A percentile compares a stretch with the other conserved stretches of the same genome.
Evolutionary conservation across 2,113 vertebrate genomes (phyloP).

Genomic region (Benitochromis conjunctus): DNA sequence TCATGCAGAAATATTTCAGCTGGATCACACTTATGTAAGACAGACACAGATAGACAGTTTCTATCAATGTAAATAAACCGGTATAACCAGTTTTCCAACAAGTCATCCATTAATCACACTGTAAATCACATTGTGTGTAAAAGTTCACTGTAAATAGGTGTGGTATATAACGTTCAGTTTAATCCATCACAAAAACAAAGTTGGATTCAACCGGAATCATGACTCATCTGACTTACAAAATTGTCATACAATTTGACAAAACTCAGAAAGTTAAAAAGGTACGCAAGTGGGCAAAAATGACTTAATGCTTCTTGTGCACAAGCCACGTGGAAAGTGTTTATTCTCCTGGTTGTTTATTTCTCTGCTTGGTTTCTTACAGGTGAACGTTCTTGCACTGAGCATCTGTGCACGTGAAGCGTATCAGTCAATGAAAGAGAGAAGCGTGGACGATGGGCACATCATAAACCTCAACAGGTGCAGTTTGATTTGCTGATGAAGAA

Average conservation of each 20-base stretch:
- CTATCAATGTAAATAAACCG: background rate
- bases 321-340: background rate
- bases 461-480: slow-evolving; percentile 87
- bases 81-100: background rate
- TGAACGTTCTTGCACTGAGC: slow-evolving; percentile 83
- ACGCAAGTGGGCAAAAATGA: too few relatives aligned
- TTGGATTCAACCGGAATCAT: background rate
- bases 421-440: slow-evolving; percentile 72
- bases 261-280: too few relatives aligned
- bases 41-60: background rate
- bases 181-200: background rate
- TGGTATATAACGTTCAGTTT: background rate
- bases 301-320: background rate
- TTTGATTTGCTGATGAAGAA: background rate
- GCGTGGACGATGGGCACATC: slow-evolving; percentile 85
- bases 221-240: too few relatives aligned
- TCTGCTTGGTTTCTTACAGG: slow-evolving; percentile 55
- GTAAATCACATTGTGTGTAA: background rate
- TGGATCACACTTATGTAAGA: background rate
- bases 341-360: background rate
- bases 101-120: background rate
- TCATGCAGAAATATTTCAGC: background rate
- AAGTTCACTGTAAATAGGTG: background rate
- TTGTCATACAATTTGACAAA: too few relatives aligned
- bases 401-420: slow-evolving; percentile 87